Evolutionary conservation across 2,888 invertebrate genomes (phyloP).

Genomic region (Prosapia bicincta): DNA sequence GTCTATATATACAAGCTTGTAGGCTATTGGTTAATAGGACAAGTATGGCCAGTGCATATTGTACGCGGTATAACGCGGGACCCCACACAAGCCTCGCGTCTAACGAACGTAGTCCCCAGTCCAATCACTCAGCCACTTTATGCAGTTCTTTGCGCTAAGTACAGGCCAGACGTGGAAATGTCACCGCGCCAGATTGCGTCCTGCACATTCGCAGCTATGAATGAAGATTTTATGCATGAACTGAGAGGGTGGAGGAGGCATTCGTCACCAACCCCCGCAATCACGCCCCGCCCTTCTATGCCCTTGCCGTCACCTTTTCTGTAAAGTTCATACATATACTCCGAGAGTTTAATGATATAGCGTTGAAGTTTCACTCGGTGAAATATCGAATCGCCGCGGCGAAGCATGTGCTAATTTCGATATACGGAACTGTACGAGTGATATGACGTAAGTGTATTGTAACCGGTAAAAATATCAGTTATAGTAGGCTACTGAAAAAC

Average conservation of each 20-base stretch:
- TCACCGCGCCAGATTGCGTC: background rate
- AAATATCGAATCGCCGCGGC: background rate
- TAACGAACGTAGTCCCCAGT: background rate
- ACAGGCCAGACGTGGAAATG: background rate
- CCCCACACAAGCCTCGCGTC: background rate
- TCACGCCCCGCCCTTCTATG: background rate
- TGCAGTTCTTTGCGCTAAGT: background rate
- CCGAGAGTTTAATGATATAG: background rate
- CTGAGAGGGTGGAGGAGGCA: background rate
- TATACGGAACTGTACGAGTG: too few relatives aligned
- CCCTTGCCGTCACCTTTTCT: background rate
- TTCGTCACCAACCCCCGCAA: conserved; percentile 2
- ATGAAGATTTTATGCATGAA: conserved; percentile 2
- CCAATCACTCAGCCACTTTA: background rate
- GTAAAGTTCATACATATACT: background rate
- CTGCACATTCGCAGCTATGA: background rate
- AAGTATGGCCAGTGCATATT: too few relatives aligned
- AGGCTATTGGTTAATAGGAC: too few relatives aligned
- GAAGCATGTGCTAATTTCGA: too few relatives aligned
- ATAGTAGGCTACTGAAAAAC: too few relatives aligned
- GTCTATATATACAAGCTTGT: too few relatives aligned
- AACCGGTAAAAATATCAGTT: too few relatives aligned
- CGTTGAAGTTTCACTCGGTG: background rate
- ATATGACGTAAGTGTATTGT: too few relatives aligned
- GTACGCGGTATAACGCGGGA: too few relatives aligned